Base-by-base conservation (phyloP, 2,888 invertebrate genomes). In the Catocala nupta region DNA sequence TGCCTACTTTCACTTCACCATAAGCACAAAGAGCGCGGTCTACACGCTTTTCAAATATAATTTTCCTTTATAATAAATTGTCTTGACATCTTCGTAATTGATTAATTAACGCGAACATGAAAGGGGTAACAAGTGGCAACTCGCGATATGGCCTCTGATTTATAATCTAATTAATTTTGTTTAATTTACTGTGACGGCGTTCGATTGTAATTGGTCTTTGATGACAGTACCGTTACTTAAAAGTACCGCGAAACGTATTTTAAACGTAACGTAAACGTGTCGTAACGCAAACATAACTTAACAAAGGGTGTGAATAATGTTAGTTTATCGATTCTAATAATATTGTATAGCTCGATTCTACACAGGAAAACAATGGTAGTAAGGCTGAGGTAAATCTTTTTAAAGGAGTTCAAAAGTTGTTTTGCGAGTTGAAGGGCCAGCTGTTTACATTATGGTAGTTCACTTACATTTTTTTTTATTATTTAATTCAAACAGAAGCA, bases 41-140 rank as follows among this genome's bases (percentile, higher is more conserved):
- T 10, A 33, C 45, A 33, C 33, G 45, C 13, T 13, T 74, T 72
- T 69, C 68, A 72, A 75, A 78, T 74, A 78, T 74, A 79, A 84
- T 83, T 79, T 75, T 77, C 70, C 65, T 65, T 75, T 70, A 78
- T 80, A 82, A 84, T 82, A 85, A 86, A 86, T 84, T 80, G 80
- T 80, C 75, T 71, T 77, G 82, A 77, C 83, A 78, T 80, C 75
- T 68, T 39, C 39, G 6, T 79, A 77, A 77, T 77, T 77, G 78
- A 80, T 78, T 75, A 73, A 78, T 80, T 78, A 70, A 65, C 61
- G 66, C 54, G 49, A 70, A 78, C 79, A 70, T 63, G 71, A 71
- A 65, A 76, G 71, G 66, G 71, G 77, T 70, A 77, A 76, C 74
- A 72, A 82, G 78, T 80, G 73, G 73, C 71, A 78, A 76, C 70